Evolutionary conservation across 2,797 vertebrate species (phyloP).

Genomic region (Amblyraja radiata): DNA sequence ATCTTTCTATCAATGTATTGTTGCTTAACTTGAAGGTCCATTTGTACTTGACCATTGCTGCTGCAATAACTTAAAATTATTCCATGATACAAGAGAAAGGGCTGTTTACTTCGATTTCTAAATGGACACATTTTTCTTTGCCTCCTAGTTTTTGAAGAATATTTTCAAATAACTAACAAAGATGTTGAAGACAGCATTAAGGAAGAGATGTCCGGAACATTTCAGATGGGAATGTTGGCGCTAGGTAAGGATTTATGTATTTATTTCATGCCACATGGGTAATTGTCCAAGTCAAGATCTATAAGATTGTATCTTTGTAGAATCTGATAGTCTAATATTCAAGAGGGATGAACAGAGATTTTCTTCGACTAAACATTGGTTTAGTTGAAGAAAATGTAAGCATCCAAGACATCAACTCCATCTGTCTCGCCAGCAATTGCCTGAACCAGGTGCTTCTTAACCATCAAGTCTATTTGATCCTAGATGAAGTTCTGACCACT

Average conservation of each 20-base stretch:
- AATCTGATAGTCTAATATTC: background rate
- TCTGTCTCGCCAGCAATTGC: background rate
- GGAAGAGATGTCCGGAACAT: slow-evolving; percentile 23
- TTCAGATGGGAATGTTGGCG: slow-evolving; percentile 14
- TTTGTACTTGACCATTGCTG: background rate
- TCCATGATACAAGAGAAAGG: background rate
- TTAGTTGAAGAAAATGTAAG: too few relatives aligned
- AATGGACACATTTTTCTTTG: background rate
- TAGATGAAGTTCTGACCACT: background rate
- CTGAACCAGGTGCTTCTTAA: background rate
- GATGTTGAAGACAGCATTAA: slow-evolving; percentile 34
- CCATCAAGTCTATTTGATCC: background rate
- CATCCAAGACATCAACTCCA: background rate
- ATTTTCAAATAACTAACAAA: slow-evolving; percentile 29
- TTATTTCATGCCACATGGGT: background rate
- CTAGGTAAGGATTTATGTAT: background rate
- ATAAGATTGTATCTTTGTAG: background rate
- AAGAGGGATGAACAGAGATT: background rate
- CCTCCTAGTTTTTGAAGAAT: slow-evolving; percentile 29
- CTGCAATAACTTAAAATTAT: background rate
- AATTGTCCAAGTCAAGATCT: background rate
- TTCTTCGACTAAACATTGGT: background rate
- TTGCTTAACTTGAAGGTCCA: background rate
- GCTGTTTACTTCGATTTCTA: background rate
- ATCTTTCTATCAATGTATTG: background rate